phyloP scores from a whole-genome alignment of 2,888 invertebrate species.

The Junonia oenone region DNA sequence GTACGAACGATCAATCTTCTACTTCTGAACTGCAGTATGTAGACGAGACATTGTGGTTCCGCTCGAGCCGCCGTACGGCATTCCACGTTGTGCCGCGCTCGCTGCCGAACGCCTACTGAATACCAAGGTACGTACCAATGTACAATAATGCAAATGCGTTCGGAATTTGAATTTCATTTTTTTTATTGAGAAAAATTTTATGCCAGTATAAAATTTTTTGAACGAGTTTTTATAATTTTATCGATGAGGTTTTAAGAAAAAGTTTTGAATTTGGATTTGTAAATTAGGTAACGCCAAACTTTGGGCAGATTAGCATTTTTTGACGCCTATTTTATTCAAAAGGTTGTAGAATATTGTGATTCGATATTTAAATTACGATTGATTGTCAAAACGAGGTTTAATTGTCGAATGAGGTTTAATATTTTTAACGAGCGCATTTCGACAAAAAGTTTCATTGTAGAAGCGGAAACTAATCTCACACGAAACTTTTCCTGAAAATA shows the following conservation, averaged over 20 bases:
- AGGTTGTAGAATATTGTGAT: no score
- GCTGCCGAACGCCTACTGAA: conserved; percentile 43
- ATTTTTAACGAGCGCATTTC: not conserved
- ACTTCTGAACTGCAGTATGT: conserved; percentile 47
- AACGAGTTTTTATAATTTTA: no score
- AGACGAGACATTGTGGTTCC: conserved; percentile 23
- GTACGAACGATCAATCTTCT: conserved; percentile 50
- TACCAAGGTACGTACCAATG: conserved; percentile 21
- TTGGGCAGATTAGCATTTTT: no score
- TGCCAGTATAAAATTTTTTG: no score
- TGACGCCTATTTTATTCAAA: no score
- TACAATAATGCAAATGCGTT: not conserved
- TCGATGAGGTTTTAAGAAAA: no score
- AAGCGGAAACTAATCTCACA: not conserved
- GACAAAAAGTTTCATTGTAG: not conserved
- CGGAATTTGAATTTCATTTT: not conserved
- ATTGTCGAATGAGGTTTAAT: not conserved
- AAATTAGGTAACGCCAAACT: no score
- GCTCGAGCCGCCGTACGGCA: conserved; percentile 53
- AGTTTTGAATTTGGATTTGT: no score
- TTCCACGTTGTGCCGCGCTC: conserved; percentile 49
- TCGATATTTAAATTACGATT: no score
- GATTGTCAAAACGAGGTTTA: not conserved
- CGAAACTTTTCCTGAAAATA: not conserved
- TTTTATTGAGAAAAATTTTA: not conserved